phyloP scores from a whole-genome alignment of 1,140 invertebrate species.

The Zaprionus ornatus region DNA sequence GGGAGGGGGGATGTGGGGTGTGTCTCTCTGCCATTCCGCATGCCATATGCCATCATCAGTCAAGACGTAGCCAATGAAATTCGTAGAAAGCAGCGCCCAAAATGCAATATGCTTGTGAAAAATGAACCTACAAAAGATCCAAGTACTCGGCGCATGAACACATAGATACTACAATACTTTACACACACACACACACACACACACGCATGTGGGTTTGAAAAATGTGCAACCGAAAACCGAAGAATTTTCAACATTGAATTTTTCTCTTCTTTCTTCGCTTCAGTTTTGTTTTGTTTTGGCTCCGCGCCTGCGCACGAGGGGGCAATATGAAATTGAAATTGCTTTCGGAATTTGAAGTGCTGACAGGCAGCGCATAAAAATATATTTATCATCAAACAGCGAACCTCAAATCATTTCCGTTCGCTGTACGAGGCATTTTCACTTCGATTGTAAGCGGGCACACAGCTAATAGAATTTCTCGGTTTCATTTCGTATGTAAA shows the following conservation, averaged over 20 bases:
- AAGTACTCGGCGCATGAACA: conserved; percentile 3
- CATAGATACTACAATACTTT: neutral
- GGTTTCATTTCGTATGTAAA: conserved; percentile 46
- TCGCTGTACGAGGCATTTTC: conserved; percentile 29
- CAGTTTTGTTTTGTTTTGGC: conserved; percentile 16
- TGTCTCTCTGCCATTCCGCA: neutral
- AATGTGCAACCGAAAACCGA: conserved; percentile 47
- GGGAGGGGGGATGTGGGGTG: neutral
- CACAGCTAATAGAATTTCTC: conserved; percentile 40
- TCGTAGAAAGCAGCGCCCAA: conserved; percentile 48
- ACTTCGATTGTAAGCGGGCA: conserved; percentile 35
- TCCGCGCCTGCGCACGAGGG: conserved; percentile 2
- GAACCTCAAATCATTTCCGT: conserved; percentile 44
- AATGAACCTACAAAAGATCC: conserved; percentile 44
- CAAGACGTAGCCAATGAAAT: conserved; percentile 14
- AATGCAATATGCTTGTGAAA: conserved; percentile 47
- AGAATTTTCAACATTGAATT: conserved; percentile 49
- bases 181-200: neutral
- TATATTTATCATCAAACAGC: conserved; percentile 24
- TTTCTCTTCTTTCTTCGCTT: neutral
- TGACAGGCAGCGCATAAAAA: conserved; percentile 34
- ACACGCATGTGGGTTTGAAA: neutral
- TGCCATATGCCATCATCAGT: conserved; percentile 35
- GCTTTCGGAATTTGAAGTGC: conserved; percentile 38
- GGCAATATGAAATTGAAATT: conserved; percentile 39